These are phyloP conservation scores for Pyrocoelia pectoralis DNA, from an alignment of 2,888 invertebrate genomes.

Conservation along the genomic window DNA sequence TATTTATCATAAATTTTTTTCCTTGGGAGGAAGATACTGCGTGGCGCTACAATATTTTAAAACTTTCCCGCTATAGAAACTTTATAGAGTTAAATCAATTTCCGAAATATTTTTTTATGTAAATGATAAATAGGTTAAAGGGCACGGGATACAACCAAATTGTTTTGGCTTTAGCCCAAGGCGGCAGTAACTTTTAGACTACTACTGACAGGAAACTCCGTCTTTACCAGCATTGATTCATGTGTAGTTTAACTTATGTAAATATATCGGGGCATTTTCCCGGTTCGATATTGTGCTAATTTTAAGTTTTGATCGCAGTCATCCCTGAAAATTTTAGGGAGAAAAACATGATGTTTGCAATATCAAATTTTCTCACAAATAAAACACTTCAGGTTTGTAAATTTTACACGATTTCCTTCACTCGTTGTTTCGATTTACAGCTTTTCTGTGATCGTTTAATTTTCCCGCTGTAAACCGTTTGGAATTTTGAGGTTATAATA, in stretches of 20 bases:
- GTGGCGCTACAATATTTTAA: not conserved
- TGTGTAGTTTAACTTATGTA: not conserved
- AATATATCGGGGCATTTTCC: not conserved
- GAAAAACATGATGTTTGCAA: no score
- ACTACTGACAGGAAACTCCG: constrained; percentile 16
- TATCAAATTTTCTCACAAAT: no score
- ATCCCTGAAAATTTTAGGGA: no score
- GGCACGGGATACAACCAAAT: constrained; percentile 17
- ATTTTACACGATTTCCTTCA: no score
- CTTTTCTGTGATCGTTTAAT: no score
- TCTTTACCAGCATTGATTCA: not conserved
- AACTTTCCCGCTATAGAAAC: not conserved
- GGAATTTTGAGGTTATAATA: no score
- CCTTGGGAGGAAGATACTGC: not conserved
- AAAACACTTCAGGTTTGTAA: no score
- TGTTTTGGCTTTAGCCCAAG: constrained; percentile 21
- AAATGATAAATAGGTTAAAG: constrained; percentile 15
- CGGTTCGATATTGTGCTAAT: not conserved
- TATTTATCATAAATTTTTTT: not conserved
- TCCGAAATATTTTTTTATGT: not conserved
- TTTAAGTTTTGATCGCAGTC: no score
- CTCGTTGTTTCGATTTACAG: no score
- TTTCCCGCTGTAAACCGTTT: no score
- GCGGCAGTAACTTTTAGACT: constrained; percentile 19
- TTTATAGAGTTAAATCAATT: not conserved